These are phyloP conservation scores for Artemia sp. DNA, from an alignment of 2,888 invertebrate species.

Conservation along the genomic window DNA sequence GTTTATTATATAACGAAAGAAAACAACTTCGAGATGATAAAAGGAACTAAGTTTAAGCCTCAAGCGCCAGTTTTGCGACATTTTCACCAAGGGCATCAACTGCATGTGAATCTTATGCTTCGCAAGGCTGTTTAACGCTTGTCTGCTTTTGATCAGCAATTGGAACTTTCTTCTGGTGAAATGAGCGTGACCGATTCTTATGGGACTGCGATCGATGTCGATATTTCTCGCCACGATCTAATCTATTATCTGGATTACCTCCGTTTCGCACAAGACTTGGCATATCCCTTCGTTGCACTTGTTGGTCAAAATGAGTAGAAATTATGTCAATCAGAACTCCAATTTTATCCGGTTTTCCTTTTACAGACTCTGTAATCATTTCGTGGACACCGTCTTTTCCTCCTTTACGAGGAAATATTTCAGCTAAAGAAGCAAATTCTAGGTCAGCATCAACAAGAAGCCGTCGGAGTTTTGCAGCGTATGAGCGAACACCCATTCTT, in stretches of 20 bases:
- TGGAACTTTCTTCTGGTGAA: background rate
- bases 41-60: too few relatives aligned
- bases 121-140: too few relatives aligned
- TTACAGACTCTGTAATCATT: background rate
- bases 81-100: too few relatives aligned
- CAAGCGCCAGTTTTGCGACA: too few relatives aligned
- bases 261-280: background rate
- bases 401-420: background rate
- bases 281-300: background rate
- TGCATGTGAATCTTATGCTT: too few relatives aligned
- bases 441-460: background rate
- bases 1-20: too few relatives aligned
- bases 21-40: too few relatives aligned
- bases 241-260: background rate
- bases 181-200: background rate
- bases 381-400: conserved; percentile 11
- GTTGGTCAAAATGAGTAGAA: background rate
- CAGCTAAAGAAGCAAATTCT: background rate
- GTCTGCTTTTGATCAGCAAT: too few relatives aligned
- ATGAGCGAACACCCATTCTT: background rate
- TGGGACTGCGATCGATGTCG: background rate
- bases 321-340: background rate
- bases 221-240: background rate
- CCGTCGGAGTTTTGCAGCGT: background rate
- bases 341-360: background rate